Conservation (phyloP, 2,797 vertebrate genomes). For the Scolopax bukidnonensis region DNA sequence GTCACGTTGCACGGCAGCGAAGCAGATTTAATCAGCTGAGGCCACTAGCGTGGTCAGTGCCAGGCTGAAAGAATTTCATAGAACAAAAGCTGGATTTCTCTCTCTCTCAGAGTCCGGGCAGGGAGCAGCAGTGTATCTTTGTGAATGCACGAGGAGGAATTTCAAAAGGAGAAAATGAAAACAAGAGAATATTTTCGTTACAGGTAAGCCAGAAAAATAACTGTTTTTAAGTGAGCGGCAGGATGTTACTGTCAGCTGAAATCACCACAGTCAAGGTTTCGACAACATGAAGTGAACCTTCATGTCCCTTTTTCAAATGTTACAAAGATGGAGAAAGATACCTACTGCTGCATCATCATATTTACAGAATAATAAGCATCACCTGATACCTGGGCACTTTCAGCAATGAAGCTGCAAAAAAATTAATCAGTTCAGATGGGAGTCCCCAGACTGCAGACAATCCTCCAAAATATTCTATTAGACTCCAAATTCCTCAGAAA, state of each 20-base stretch:
- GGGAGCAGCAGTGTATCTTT: background rate
- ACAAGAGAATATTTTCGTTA: background rate
- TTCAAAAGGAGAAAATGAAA: background rate
- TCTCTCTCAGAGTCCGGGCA: constrained; percentile 1
- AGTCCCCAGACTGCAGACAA: background rate
- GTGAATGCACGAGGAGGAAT: background rate
- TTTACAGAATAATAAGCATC: background rate
- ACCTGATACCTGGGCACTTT: background rate
- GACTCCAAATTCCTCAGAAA: background rate
- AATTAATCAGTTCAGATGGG: background rate
- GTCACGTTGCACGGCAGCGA: constrained; percentile 35
- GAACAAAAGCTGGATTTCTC: constrained; percentile 65
- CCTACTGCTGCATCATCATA: background rate
- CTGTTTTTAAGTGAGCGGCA: background rate
- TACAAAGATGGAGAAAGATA: accelerated
- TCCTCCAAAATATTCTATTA: background rate
- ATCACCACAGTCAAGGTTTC: background rate
- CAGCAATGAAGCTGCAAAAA: background rate
- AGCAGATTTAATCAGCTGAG: constrained; percentile 60
- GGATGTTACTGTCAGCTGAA: background rate
- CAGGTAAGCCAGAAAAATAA: background rate
- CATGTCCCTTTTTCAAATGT: background rate
- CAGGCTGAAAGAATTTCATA: constrained; percentile 29
- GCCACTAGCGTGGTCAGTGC: background rate
- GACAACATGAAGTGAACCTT: background rate